phyloP scores from a whole-genome alignment of 1,140 invertebrate genomes.

The Meloidogyne exigua region DNA sequence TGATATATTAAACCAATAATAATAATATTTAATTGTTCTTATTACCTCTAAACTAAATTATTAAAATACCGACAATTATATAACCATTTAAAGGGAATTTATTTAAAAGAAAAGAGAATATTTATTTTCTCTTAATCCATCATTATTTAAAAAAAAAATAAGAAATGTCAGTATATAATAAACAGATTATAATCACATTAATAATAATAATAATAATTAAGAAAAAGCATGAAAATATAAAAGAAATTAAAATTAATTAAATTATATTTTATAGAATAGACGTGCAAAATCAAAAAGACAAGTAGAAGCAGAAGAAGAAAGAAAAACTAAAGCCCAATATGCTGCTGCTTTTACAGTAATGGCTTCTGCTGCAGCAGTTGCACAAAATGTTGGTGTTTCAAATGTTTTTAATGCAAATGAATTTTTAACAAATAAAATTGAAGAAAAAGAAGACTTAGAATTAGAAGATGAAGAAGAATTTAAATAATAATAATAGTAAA shows the following conservation, averaged over 20 bases:
- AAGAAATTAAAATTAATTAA: background rate
- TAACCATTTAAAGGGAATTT: background rate
- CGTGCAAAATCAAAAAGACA: slow-evolving; percentile 88
- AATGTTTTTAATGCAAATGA: background rate
- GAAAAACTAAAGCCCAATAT: slow-evolving; percentile 54
- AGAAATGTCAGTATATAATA: too few relatives aligned
- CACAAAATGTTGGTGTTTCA: too few relatives aligned
- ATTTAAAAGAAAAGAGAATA: background rate
- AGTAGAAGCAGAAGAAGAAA: slow-evolving; percentile 79
- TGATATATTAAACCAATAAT: background rate
- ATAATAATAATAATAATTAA: too few relatives aligned
- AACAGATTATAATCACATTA: background rate
- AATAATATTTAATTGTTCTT: background rate
- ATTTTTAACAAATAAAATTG: background rate
- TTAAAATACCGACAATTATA: background rate
- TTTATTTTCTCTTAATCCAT: background rate
- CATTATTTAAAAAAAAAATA: background rate
- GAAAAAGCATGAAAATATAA: background rate
- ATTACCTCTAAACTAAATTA: too few relatives aligned
- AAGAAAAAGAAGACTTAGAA: background rate
- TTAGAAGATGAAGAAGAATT: background rate
- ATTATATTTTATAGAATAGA: slow-evolving; percentile 81
- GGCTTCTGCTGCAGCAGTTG: slow-evolving; percentile 14
- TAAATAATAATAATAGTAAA: too few relatives aligned
- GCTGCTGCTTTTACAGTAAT: slow-evolving; percentile 29